Conservation (phyloP, 1,140 invertebrate species). For the Drosophila parvula region DNA sequence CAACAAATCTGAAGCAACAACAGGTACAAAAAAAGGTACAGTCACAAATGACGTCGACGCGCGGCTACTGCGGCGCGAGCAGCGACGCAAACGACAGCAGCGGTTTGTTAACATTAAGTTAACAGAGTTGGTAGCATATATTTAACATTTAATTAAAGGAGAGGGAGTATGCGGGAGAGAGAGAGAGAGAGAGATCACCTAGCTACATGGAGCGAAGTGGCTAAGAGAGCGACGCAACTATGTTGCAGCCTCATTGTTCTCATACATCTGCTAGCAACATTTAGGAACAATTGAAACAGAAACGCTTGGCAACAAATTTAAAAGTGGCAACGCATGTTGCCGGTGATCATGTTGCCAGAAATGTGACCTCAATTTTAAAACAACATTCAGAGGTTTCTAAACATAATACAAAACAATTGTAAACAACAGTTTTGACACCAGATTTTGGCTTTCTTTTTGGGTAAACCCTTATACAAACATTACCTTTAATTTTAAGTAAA, state of each 20-base stretch:
- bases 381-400: neutral
- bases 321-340: slow-evolving; percentile 3
- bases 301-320: slow-evolving; percentile 1
- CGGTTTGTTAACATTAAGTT: slow-evolving; percentile 7
- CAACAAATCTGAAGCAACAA: slow-evolving; percentile 56
- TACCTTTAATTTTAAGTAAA: too few species aligned
- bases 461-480: too few species aligned
- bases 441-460: too few species aligned
- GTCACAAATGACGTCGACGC: slow-evolving; percentile 55
- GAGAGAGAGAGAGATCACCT: neutral
- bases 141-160: too few species aligned
- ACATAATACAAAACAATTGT: neutral
- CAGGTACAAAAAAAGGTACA: slow-evolving; percentile 76
- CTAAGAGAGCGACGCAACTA: neutral
- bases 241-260: neutral
- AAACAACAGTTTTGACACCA: too few species aligned
- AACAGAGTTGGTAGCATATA: neutral
- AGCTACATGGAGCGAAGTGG: neutral
- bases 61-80: slow-evolving; percentile 21
- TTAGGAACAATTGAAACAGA: neutral
- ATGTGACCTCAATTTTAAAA: too few species aligned
- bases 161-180: neutral
- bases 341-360: neutral
- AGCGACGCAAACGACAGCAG: slow-evolving; percentile 9
- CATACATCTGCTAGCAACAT: neutral